Evolutionary conservation across 2,113 vertebrate species (phyloP).

Genomic region (Lates calcarifer): DNA sequence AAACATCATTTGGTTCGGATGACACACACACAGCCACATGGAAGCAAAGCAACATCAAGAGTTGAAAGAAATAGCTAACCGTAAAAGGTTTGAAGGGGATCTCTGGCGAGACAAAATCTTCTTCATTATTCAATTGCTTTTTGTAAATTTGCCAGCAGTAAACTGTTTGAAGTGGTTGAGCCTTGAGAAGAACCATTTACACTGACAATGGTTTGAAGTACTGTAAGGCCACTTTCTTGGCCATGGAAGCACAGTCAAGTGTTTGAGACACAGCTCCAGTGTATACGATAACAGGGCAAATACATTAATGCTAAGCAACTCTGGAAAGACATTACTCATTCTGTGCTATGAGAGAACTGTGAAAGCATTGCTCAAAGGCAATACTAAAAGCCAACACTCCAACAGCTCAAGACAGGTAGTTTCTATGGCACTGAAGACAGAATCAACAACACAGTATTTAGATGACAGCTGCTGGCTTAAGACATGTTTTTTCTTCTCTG

Average conservation of each 20-base stretch:
- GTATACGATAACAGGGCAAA: conserved; percentile 61
- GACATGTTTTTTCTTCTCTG: conserved; percentile 36
- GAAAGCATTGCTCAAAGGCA: conserved; percentile 73
- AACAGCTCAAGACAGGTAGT: conserved; percentile 77
- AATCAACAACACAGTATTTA: conserved; percentile 73
- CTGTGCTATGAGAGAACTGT: conserved; percentile 64
- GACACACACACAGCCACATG: conserved; percentile 41
- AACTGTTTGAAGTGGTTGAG: conserved; percentile 69
- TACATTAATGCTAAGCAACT: conserved; percentile 59
- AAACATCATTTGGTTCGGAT: conserved; percentile 40
- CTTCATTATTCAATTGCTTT: conserved; percentile 62
- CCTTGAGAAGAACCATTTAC: conserved; percentile 51
- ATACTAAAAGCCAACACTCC: conserved; percentile 63
- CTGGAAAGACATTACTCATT: conserved; percentile 73
- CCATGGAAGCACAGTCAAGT: conserved; percentile 16
- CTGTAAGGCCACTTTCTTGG: conserved; percentile 45
- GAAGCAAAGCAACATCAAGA: conserved; percentile 41
- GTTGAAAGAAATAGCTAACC: conserved; percentile 59
- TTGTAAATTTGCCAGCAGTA: conserved; percentile 63
- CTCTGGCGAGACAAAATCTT: conserved; percentile 47
- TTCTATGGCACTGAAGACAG: conserved; percentile 75
- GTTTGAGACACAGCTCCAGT: conserved; percentile 40
- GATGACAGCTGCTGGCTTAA: conserved; percentile 72
- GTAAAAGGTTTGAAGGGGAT: conserved; percentile 56
- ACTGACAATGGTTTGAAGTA: conserved; percentile 52